A percentile compares a stretch with the other conserved stretches of the same genome.
These are phyloP conservation scores for Drosophila atroscutellata DNA, from an alignment of 2,888 invertebrate species.

Conservation along the genomic window DNA sequence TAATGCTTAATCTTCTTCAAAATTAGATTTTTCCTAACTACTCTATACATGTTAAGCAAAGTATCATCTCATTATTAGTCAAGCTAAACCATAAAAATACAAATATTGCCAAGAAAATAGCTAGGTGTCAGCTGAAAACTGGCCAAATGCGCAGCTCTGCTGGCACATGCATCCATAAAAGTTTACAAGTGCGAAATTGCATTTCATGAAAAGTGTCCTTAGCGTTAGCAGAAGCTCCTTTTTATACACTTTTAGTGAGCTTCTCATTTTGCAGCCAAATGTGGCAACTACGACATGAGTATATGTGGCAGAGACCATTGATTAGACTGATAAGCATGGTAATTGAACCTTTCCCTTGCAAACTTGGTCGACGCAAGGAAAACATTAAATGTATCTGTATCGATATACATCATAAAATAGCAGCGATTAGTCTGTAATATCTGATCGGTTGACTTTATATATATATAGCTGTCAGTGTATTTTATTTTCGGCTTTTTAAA, in stretches of 20 bases:
- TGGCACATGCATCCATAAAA: slow-evolving; percentile 67
- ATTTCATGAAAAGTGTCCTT: slow-evolving; percentile 78
- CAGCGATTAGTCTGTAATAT: not conserved
- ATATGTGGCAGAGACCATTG: not conserved
- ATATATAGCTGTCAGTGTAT: not conserved
- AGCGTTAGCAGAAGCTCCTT: slow-evolving; percentile 60
- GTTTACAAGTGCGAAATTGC: slow-evolving; percentile 80
- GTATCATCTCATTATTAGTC: not conserved
- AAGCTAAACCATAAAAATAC: not conserved
- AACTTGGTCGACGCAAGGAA: not conserved
- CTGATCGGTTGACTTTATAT: not conserved
- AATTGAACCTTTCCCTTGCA: not conserved
- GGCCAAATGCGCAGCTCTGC: slow-evolving; percentile 27
- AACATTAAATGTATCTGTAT: not conserved
- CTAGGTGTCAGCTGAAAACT: slow-evolving; percentile 21
- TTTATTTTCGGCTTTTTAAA: not conserved
- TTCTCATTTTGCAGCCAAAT: not conserved
- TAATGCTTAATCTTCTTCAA: no score
- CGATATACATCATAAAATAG: no score
- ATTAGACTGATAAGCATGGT: not conserved
- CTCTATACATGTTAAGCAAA: no score
- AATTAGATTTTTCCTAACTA: no score
- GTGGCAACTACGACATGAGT: not conserved
- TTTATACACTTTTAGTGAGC: slow-evolving; percentile 7
- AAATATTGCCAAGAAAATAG: not conserved